Evolutionary conservation across 2,888 invertebrate species (phyloP), one percentile per base, ranked within the genome.

Genomic region (Heliconius aoede): DNA sequence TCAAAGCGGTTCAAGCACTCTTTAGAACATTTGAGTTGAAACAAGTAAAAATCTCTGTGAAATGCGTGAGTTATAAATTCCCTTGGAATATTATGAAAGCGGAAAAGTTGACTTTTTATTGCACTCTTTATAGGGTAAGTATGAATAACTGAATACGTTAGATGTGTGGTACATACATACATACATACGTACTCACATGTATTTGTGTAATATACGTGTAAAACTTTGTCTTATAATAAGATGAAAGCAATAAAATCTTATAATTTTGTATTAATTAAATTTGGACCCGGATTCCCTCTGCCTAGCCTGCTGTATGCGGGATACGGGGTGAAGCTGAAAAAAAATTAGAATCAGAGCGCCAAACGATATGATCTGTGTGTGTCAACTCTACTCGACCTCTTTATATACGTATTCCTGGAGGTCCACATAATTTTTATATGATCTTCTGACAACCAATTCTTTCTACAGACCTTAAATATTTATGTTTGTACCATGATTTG

Each of bases 61-160:
- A 69, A 69, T 69, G 69, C 69, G 69, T 69, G 30, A 55, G 55
- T 69, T 69, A 69, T 69, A 69, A 69, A 69, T 69, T 69, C 69
- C 30, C 69, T 69, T 55, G 69, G 55, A 69, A 69, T 55, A 69
- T 69, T 69, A 69, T 55, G 69, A 55, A 69, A 69, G 55, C 55
- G 18, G 21, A 30, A 55, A 69, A 55, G 69, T 69, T 69, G 55
- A 69, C 69, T 69, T 69, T 36, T 69, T 69, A 69, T 69, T 55
- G 30, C 28, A 30, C 69, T 55, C 55, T 69, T 69, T 69, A 55
- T 69, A 55, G 30, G 69, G 69, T 69, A 69, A 69, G 30, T 69
- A 55, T 69, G 69, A 69, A 69, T 69, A 69, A 65, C 36, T 65
- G 65, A 51, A 30, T 69, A 68, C 18, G 21, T 46, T 26, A 18